Conservation (phyloP, 1,140 invertebrate species). For the Lepidurus couesii region DNA sequence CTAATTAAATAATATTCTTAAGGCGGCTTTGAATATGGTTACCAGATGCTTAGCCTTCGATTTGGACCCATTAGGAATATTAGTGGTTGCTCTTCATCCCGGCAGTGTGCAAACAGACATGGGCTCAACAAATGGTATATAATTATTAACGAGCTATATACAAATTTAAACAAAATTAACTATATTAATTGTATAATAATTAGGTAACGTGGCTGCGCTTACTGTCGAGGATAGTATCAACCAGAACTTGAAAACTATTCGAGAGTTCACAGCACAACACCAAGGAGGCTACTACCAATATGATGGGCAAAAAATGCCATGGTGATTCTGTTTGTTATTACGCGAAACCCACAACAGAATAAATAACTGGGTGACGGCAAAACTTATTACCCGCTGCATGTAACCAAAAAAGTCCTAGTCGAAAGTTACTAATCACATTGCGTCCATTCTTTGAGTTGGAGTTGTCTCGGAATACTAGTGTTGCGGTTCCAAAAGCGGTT, state of each 20-base stretch:
- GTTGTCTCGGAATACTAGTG: no score
- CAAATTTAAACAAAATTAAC: neutral
- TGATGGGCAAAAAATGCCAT: neutral
- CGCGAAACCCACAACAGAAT: no score
- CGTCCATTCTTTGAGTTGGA: no score
- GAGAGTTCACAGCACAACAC: slow-evolving; percentile 12
- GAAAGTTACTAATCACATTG: no score
- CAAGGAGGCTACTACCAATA: neutral
- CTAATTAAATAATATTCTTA: slow-evolving; percentile 40
- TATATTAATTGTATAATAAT: neutral
- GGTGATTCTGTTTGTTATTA: neutral
- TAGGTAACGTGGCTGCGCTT: neutral
- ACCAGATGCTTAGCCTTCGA: slow-evolving; percentile 75
- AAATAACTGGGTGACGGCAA: no score
- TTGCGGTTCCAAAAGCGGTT: no score
- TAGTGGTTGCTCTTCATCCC: slow-evolving; percentile 71
- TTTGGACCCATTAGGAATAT: slow-evolving; percentile 59
- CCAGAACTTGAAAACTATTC: neutral
- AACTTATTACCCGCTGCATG: no score
- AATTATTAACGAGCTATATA: neutral
- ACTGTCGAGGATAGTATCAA: neutral
- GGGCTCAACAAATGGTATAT: neutral
- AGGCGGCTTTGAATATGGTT: slow-evolving; percentile 78
- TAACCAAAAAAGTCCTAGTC: no score
- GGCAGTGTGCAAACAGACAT: slow-evolving; percentile 71